A percentile compares a stretch with the other conserved stretches of the same genome.
These are phyloP conservation scores for Thereva unica DNA, from an alignment of 2,888 invertebrate species.

Conservation along the genomic window DNA sequence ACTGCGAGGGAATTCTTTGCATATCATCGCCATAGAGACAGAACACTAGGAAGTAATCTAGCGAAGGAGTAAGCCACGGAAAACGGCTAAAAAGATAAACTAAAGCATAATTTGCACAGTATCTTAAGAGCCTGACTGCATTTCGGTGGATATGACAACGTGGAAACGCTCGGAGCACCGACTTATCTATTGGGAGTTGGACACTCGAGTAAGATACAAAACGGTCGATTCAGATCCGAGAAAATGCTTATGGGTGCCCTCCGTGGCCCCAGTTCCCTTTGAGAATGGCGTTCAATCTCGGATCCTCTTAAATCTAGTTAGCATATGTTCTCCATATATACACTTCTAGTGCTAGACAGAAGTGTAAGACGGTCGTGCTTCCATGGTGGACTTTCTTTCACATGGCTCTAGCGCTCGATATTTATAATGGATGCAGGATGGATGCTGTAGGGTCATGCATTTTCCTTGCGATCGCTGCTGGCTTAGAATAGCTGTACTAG, in stretches of 20 bases:
- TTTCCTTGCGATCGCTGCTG: conserved; percentile 3
- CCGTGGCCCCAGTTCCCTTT: conserved; percentile 15
- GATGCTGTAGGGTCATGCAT: conserved; percentile 26
- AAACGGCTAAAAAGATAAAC: conserved; percentile 13
- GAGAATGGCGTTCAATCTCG: conserved; percentile 20
- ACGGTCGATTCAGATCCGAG: conserved; percentile 18
- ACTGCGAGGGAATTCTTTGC: conserved; percentile 30
- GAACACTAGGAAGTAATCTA: conserved; percentile 30
- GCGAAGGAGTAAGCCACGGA: conserved; percentile 25
- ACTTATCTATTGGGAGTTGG: conserved; percentile 11
- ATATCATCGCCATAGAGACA: conserved; percentile 25
- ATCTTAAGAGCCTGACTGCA: conserved; percentile 18
- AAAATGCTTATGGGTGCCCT: conserved; percentile 13
- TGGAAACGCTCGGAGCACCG: conserved; percentile 13
- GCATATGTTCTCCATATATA: conserved; percentile 26
- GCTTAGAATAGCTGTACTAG: conserved; percentile 7
- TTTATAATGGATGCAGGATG: conserved; percentile 4
- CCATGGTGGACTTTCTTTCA: conserved; percentile 25
- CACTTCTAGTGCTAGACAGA: not conserved
- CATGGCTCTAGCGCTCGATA: conserved; percentile 2
- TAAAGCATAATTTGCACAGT: conserved; percentile 28
- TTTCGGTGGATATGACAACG: conserved; percentile 32
- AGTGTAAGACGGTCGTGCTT: conserved; percentile 17
- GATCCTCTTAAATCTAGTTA: conserved; percentile 28
- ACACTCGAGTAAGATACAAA: conserved; percentile 21